Evolutionary conservation across 2,113 vertebrate genomes (phyloP).

Genomic region (Pterocles burchelli): DNA sequence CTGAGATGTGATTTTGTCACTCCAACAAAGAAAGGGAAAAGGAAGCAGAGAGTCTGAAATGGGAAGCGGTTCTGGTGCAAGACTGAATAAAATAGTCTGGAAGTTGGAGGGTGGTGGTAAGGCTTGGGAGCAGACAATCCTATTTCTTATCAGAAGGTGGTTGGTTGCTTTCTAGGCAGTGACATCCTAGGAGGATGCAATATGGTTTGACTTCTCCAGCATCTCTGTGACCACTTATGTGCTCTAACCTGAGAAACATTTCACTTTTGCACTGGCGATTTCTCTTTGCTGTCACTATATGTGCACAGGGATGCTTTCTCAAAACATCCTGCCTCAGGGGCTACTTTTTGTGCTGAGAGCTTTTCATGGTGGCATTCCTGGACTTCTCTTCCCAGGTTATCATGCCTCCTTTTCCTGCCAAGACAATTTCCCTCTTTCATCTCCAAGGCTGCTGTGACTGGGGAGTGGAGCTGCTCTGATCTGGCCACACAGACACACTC

Average conservation of each 20-base stretch:
- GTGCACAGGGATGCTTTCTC: not conserved
- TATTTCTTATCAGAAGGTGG: not conserved
- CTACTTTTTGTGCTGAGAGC: not conserved
- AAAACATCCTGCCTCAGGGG: not conserved
- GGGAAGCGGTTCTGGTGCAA: not conserved
- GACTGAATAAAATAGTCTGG: not conserved
- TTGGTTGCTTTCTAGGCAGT: not conserved
- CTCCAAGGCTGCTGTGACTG: not conserved
- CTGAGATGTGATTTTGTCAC: not conserved
- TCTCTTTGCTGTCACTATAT: not conserved
- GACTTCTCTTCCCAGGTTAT: not conserved
- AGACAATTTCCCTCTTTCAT: not conserved
- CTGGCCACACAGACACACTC: not conserved
- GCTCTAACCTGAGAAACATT: not conserved
- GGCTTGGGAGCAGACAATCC: not conserved
- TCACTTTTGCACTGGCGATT: not conserved
- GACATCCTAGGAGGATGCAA: not conserved
- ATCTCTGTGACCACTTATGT: fast-evolving
- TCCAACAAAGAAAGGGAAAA: not conserved
- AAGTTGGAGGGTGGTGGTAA: not conserved
- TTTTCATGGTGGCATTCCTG: not conserved
- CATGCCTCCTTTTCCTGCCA: not conserved
- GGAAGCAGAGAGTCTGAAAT: not conserved
- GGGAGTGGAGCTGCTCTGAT: not conserved
- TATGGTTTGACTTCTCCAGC: not conserved